Evolutionary conservation across 2,888 invertebrate species (phyloP).

Genomic region (Octodonta nipae): DNA sequence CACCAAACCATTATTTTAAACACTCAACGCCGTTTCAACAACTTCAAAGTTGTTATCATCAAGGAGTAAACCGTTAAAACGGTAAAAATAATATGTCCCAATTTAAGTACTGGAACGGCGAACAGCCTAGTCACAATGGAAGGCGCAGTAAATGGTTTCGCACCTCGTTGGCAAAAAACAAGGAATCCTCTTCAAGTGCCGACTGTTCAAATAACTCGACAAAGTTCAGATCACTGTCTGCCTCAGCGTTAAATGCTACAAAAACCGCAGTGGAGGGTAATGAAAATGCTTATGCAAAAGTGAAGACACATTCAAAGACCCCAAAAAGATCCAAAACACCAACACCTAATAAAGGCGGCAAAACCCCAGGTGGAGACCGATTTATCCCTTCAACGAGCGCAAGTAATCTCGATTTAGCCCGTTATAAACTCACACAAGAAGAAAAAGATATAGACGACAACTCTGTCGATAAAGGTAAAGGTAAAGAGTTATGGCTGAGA

Average conservation of each 20-base stretch:
- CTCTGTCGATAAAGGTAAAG: slow-evolving; percentile 48
- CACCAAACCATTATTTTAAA: too few relatives aligned
- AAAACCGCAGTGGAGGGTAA: slow-evolving; percentile 46
- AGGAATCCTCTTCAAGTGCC: slow-evolving; percentile 34
- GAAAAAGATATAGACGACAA: slow-evolving; percentile 28
- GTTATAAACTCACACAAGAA: slow-evolving; percentile 62
- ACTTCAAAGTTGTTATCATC: too few relatives aligned
- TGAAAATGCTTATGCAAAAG: slow-evolving; percentile 30
- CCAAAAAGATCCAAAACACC: slow-evolving; percentile 50
- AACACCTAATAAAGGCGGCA: slow-evolving; percentile 51
- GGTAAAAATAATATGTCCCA: too few relatives aligned
- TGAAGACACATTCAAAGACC: slow-evolving; percentile 52
- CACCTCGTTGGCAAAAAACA: slow-evolving; percentile 55
- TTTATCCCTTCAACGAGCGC: slow-evolving; percentile 83
- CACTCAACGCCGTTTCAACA: too few relatives aligned
- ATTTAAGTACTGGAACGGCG: slow-evolving; percentile 66
- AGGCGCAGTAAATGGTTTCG: slow-evolving; percentile 64
- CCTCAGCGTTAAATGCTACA: slow-evolving; percentile 33
- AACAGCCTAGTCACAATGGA: slow-evolving; percentile 66
- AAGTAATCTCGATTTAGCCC: slow-evolving; percentile 79
- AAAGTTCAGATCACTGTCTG: slow-evolving; percentile 42
- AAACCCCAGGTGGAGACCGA: slow-evolving; percentile 64
- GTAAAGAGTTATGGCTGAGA: slow-evolving; percentile 46
- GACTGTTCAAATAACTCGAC: slow-evolving; percentile 56
- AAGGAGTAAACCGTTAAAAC: too few relatives aligned